Conservation (phyloP, 2,113 vertebrate genomes). For the Capricornis sumatraensis region DNA sequence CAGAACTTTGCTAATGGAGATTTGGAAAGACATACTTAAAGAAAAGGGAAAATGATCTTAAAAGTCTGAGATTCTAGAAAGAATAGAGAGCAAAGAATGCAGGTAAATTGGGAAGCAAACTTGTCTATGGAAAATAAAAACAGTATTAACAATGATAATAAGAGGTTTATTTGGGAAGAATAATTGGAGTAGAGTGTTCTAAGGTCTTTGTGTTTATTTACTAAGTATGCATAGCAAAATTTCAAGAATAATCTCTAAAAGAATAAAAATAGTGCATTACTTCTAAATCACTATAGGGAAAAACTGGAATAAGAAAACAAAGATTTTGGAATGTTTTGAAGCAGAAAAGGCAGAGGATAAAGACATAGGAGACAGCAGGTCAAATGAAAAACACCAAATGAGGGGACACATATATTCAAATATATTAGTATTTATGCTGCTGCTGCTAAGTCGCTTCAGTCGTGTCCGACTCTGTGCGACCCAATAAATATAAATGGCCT, state of each 20-base stretch:
- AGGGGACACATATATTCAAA: neutral
- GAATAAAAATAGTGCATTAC: neutral
- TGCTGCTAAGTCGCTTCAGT: too few relatives aligned
- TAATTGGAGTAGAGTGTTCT: neutral
- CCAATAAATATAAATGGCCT: neutral
- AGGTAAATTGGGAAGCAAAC: neutral
- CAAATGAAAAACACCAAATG: neutral
- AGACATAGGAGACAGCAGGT: neutral
- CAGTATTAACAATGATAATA: neutral
- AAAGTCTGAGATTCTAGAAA: neutral
- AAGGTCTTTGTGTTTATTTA: neutral
- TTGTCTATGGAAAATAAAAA: neutral
- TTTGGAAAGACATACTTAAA: neutral
- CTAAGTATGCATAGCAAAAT: neutral
- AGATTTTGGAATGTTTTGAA: neutral
- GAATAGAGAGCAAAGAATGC: neutral
- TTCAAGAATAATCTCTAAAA: neutral
- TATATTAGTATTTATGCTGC: neutral
- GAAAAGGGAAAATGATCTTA: neutral
- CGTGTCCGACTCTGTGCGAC: too few relatives aligned
- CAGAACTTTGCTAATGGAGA: neutral
- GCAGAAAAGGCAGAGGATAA: neutral
- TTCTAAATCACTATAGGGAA: neutral
- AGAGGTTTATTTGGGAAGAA: neutral
- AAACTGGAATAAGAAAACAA: neutral